Evolutionary conservation across 2,113 vertebrate genomes (phyloP), one percentile per base, ranked within the genome.

Genomic region (Callopanchax toddi): DNA sequence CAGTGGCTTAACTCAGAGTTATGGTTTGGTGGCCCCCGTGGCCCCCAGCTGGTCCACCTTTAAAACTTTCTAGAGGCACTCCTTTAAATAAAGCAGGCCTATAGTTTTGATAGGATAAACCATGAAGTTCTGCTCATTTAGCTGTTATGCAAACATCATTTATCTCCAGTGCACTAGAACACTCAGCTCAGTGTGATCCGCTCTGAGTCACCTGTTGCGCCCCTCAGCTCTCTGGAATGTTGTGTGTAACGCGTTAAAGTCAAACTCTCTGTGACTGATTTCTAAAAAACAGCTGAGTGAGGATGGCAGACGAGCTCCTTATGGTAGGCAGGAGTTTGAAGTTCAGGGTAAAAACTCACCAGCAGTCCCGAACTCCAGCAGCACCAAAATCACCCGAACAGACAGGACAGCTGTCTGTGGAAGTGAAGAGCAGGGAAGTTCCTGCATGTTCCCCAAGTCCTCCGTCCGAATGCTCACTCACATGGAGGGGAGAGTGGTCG

Each of bases 201-300:
- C 60, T 10, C 21, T 69, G 65, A 79, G 78, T 89, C 87, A 89
- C 85, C 87, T 89, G 87, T 82, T 86, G 78, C 78, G 58, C 81
- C 37, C 17, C 32, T 37, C 49, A 11, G 60, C 49, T 61, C 66
- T 50, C 51, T 17, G 54, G 20, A 60, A 60, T 57, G 10, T 46
- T 71, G 3, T 22, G 67, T 64, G 45, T 73, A 73, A 58, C 44
- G 42, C 0, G 40, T 9, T 34, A 64, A 8, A 2, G 10, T 51
- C 59, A 3, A 16, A 37, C 51, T 44, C 63, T 16, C 9, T 5
- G 20, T 2, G 1, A 15, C 22, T 0, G 3, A 3, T 9, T 23
- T 42, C 13, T 18, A 32, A 36, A 12, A 2, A 29, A 5, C 16
- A 1, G 6, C 17, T 0, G 26, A 26, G 26, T 26, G 26, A 26